Conservation (phyloP, 2,113 vertebrate species). For the Datnioides undecimradiatus region DNA sequence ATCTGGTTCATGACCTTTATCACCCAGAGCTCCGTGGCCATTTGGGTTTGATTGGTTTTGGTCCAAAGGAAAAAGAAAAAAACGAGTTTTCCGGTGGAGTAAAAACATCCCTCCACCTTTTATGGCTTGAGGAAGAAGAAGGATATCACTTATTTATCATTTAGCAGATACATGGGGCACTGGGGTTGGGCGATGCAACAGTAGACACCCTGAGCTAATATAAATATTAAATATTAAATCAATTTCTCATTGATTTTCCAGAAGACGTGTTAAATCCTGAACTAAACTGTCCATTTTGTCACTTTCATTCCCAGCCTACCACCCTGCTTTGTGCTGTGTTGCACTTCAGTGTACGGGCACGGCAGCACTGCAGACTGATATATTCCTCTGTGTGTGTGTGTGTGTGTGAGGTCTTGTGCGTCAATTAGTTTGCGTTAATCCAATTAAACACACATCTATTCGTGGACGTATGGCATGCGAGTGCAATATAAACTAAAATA, state of each 20-base stretch:
- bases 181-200: no score
- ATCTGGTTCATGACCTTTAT: conserved; percentile 64
- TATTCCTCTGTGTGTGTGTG: no score
- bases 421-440: background rate
- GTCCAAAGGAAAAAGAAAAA: background rate
- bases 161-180: no score
- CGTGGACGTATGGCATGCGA: background rate
- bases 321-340: no score
- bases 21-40: conserved; percentile 27
- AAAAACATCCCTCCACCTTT: conserved; percentile 16
- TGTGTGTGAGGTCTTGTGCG: background rate
- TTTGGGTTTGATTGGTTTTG: conserved; percentile 63
- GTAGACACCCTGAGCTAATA: no score
- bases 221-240: no score
- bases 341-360: no score
- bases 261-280: no score
- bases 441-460: background rate
- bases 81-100: conserved; percentile 16
- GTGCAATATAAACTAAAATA: background rate
- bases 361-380: no score
- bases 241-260: no score
- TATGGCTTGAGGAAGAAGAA: background rate
- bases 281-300: no score
- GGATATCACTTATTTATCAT: conserved; percentile 15
- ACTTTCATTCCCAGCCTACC: no score